Base-by-base conservation (phyloP, 1,140 invertebrate species). In the Macrosteles quadrilineatus region DNA sequence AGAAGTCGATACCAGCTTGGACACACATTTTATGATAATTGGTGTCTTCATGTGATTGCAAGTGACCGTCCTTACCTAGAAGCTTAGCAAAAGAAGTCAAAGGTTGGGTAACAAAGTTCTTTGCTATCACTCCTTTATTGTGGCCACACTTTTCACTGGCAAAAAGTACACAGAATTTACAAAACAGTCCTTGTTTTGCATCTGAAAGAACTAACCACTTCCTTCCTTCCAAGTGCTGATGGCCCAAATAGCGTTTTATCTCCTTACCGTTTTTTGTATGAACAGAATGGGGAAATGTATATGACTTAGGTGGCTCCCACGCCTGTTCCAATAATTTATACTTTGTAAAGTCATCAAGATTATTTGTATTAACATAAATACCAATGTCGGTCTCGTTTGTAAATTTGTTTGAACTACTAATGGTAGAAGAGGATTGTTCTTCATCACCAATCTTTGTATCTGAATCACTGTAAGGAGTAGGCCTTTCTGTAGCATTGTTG, bases 111-210 rank as follows among this genome's bases (percentile, higher is more conserved):
- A 30, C 75, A 27, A 75, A 67, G 43, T 31, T 30, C 45, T 72
- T 69, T 19, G 73, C 29, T 30, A 25, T 0, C 11, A 66, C 63
- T 63, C 69, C 72, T 71, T 67, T 73, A 17, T 74, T 72, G 47
- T 64, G 64, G 14, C 72, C 71, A 25, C 74, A 70, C 53, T 47
- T 43, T 11, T 21, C 19, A 19, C 29, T 11, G 31, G 21, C n/a
- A 30, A 76, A 77, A 36, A 76, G 43, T 11, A 66, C 71, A 31
- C 74, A 77, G 68, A 74, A 76, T 73, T 73, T 75, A 43, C 75
- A 75, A 70, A 62, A 74, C 3, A 72, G 65, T 2, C 72, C 72
- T 12, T 72, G 31, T 27, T 74, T 12, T 23, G 67, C 66, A 47
- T 19, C 73, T 76, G 27, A 73, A 64, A 21, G 75, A 71, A 74